Percentiles rank a stretch among this genome's conserved stretches.
phyloP scores from a whole-genome alignment of 2,113 vertebrate species.

The Acinonyx jubatus region DNA sequence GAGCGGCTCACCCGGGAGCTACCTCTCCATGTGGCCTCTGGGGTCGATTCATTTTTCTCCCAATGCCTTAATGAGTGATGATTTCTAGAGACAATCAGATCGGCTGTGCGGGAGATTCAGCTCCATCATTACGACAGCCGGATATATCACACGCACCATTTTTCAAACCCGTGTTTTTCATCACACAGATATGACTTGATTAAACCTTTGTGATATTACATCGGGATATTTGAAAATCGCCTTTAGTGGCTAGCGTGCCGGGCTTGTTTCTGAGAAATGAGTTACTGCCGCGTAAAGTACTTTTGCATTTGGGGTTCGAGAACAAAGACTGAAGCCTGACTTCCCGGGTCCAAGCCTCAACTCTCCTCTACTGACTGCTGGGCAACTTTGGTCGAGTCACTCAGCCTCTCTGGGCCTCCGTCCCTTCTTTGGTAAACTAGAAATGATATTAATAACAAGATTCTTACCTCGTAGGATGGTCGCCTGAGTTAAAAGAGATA shows the following conservation, averaged over 20 bases:
- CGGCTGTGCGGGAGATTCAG: constrained; percentile 69
- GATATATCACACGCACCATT: constrained; percentile 79
- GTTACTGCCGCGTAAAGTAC: background rate
- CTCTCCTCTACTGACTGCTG: background rate
- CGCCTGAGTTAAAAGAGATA: background rate
- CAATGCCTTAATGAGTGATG: constrained; percentile 78
- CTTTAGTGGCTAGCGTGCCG: constrained; percentile 61
- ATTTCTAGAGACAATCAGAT: constrained; percentile 81
- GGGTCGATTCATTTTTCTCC: constrained; percentile 77
- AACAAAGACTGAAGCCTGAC: background rate
- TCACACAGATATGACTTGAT: constrained; percentile 80
- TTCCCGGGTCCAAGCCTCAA: background rate
- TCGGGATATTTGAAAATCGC: constrained; percentile 77
- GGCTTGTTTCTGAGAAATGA: constrained; percentile 70
- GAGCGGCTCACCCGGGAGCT: constrained; percentile 52
- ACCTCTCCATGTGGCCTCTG: constrained; percentile 75
- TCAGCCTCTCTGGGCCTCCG: constrained; percentile 33
- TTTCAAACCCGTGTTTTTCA: constrained; percentile 80
- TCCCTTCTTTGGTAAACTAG: background rate
- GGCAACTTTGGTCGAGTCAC: background rate
- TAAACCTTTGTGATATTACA: constrained; percentile 79
- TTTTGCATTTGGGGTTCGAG: constrained; percentile 26
- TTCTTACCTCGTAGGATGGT: background rate
- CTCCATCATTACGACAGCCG: constrained; percentile 78
- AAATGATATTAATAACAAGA: background rate